These are phyloP conservation scores for Limosa lapponica DNA, from an alignment of 2,797 vertebrate genomes.

Conservation along the genomic window DNA sequence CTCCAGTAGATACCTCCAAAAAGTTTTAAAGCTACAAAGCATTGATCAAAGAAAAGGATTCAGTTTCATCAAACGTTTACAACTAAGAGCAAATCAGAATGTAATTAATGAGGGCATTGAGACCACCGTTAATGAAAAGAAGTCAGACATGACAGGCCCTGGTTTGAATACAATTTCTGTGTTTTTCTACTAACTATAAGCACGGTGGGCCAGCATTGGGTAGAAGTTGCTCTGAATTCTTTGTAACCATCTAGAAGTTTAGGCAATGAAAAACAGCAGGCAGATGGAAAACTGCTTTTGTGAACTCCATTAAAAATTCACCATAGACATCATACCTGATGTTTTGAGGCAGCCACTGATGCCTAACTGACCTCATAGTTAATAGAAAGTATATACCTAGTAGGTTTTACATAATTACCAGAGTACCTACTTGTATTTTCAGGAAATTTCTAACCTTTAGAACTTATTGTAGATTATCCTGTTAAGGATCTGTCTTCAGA, in stretches of 20 bases:
- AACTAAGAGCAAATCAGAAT: not conserved
- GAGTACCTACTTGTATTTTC: not conserved
- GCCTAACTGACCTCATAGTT: not conserved
- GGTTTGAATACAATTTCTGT: not conserved
- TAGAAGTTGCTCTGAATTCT: not conserved
- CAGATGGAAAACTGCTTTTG: not conserved
- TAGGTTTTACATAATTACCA: not conserved
- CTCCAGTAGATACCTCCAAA: not conserved
- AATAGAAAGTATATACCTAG: not conserved
- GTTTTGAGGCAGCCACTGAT: not conserved
- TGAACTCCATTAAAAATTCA: not conserved
- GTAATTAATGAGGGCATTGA: not conserved
- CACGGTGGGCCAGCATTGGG: not conserved
- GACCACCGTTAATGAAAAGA: not conserved
- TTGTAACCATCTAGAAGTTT: not conserved
- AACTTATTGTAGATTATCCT: not conserved
- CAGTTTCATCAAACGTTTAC: not conserved
- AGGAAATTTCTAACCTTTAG: not conserved
- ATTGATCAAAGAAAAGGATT: not conserved
- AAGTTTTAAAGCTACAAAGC: not conserved
- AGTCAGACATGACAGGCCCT: not conserved
- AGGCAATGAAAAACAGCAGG: not conserved
- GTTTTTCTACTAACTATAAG: not conserved
- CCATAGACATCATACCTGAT: not conserved
- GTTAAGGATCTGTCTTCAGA: not conserved